Evolutionary conservation across 1,140 invertebrate genomes (phyloP), one percentile per base, ranked within the genome.

Genomic region (Cherax destructor): DNA sequence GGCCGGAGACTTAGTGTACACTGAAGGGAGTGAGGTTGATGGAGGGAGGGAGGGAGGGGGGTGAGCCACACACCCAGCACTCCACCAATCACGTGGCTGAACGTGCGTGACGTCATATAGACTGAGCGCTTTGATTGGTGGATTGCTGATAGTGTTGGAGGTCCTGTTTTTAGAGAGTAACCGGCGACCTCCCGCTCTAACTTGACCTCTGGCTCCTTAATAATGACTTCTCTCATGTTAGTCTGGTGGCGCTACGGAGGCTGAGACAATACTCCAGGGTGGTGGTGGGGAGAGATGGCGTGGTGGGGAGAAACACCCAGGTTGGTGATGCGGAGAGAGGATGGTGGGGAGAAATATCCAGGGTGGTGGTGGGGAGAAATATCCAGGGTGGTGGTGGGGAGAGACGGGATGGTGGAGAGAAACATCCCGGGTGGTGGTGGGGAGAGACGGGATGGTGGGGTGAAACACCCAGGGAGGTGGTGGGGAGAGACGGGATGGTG

Each of bases 91-190:
- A 86, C 69, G 4, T 13, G 21, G 10, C 69, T 47, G 30, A 16
- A 11, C 72, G 11, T 21, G 30, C 18, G 24, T 86, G 65, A 86
- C 84, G 84, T 86, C 84, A 86, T 30, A 24, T 18, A 16, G n/a
- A 21, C 49, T 41, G 10, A 11, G 49, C 41, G n/a, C 24, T 49
- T 13, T 86, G 69, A 86, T 86, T 86, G 84, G 84, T 50, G 83
- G 52, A 13, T 4, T 41, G 30, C 30, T 41, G 30, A 41, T 41
- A 41, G 30, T 41, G 30, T 41, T 41, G 30, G 30, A 41, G 30
- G 30, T 41, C 30, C 30, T 41, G 30, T 41, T 41, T 41, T 41
- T 41, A 41, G 30, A 41, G 30, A 41, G 30, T 41, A 41, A 41
- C 30, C 30, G 30, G 30, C 2, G 30, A 41, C 30, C 30, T 41